Evolutionary conservation across 2,797 vertebrate species (phyloP).

Genomic region (Bufotes viridis): DNA sequence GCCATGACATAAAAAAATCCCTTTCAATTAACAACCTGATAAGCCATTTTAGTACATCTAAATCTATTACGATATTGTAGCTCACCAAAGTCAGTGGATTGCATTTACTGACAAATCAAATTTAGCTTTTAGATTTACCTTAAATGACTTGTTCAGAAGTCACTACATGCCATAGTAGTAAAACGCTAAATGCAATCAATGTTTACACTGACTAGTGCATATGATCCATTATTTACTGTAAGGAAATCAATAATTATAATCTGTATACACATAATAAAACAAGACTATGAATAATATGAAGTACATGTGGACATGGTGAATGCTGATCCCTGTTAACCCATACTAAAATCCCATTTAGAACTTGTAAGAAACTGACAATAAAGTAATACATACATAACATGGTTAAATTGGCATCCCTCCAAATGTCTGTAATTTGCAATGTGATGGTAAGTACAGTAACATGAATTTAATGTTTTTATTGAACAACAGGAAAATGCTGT

Average conservation of each 20-base stretch:
- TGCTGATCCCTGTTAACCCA: too few species aligned
- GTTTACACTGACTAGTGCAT: not conserved
- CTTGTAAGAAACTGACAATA: not conserved
- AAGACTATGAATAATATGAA: not conserved
- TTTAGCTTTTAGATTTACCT: slow-evolving; percentile 31
- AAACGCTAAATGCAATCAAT: not conserved
- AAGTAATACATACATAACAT: not conserved
- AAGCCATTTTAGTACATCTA: not conserved
- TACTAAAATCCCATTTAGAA: not conserved
- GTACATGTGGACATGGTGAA: not conserved
- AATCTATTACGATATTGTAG: slow-evolving; percentile 23
- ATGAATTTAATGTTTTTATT: too few species aligned
- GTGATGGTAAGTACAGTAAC: too few species aligned
- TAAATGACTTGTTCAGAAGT: slow-evolving; percentile 15
- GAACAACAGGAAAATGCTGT: too few species aligned
- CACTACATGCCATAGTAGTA: not conserved
- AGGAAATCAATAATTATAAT: not conserved
- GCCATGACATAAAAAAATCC: not conserved
- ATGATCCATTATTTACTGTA: not conserved
- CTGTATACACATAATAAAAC: not conserved
- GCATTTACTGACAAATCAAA: slow-evolving; percentile 40
- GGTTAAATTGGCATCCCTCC: too few species aligned
- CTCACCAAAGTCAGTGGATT: slow-evolving; percentile 21
- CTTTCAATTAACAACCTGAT: not conserved
- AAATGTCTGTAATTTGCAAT: too few species aligned